Evolutionary conservation across 2,113 vertebrate species (phyloP), one percentile per base, ranked within the genome.

Genomic region (Pantherophis guttatus): DNA sequence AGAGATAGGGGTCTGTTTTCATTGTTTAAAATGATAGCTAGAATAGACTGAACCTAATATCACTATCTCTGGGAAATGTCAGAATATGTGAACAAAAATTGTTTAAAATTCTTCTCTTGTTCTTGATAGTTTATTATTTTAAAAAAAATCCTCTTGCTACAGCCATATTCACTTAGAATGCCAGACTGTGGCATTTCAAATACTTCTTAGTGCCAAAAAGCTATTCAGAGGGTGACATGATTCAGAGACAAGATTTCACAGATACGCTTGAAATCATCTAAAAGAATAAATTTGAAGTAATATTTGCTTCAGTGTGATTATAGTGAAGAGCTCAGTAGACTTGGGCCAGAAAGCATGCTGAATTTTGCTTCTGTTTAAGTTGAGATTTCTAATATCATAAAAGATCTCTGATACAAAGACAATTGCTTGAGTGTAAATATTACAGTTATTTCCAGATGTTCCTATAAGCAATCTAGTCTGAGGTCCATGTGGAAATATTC

Each of bases 161-260:
- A 91, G 91, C 21, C 62, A 92, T 6, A 39, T 91, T 93, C 86
- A 92, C 53, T 92, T 88, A 92, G 29, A 33, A 59, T 54, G 55
- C 90, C 29, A 2, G 90, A 94, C 10, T 91, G 86, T 44, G 94
- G 10, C 1, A 44, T 91, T 81, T 91, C n/a, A 70, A 23, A 81
- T 50, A 65, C 3, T 33, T 90, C 65, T 70, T 81, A 86, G 24
- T 91, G 21, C 70, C 53, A 91, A 44, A 24, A 48, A 29, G 0
- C 29, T 85, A 24, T 55, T 24, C 90, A 86, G 53, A 85, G 53
- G 17, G 75, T 75, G 33, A 54, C 54, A 44, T 86, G 33, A 39
- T 85, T 91, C 29, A 44, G 65, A 91, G 33, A 91, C 8, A 55
- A 91, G 53, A 44, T 91, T 91, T 54, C 90, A 91, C 5, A 81